A percentile compares a stretch with the other conserved stretches of the same genome.
Evolutionary conservation across 1,140 invertebrate species (phyloP).

Genomic region (Sogatella furcifera): DNA sequence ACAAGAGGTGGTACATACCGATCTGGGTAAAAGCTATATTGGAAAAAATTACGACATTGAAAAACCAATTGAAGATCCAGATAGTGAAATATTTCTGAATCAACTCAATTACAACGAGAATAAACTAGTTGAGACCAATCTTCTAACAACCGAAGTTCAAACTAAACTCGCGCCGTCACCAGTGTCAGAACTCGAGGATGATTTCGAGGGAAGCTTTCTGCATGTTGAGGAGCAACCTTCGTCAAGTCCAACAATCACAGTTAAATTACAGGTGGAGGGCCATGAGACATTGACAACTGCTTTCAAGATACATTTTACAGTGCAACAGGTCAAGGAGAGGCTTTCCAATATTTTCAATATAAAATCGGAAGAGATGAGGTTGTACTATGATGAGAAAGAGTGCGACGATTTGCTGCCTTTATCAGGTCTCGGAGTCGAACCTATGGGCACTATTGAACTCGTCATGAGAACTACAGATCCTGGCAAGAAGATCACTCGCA

Average conservation of each 20-base stretch:
- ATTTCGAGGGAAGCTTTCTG: no score
- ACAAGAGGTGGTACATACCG: no score
- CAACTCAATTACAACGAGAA: no score
- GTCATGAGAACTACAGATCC: neutral
- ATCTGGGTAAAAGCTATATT: no score
- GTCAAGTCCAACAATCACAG: constrained; percentile 8
- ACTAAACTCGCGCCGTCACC: no score
- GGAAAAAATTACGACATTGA: no score
- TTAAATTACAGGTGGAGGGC: constrained; percentile 14
- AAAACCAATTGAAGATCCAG: no score
- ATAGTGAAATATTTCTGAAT: no score
- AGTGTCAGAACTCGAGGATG: no score
- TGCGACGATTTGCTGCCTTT: constrained; percentile 13
- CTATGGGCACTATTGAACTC: constrained; percentile 19
- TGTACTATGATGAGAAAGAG: neutral
- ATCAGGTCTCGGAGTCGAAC: constrained; percentile 14
- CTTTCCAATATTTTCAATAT: constrained; percentile 4
- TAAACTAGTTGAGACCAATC: no score
- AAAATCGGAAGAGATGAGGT: constrained; percentile 1
- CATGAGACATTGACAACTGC: constrained; percentile 16
- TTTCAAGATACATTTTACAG: constrained; percentile 11
- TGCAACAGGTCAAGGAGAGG: constrained; percentile 8
- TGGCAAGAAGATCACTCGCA: neutral
- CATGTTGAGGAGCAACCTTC: no score
- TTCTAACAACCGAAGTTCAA: no score